Conservation (phyloP, 2,113 vertebrate species). For the Pristiophorus japonicus region DNA sequence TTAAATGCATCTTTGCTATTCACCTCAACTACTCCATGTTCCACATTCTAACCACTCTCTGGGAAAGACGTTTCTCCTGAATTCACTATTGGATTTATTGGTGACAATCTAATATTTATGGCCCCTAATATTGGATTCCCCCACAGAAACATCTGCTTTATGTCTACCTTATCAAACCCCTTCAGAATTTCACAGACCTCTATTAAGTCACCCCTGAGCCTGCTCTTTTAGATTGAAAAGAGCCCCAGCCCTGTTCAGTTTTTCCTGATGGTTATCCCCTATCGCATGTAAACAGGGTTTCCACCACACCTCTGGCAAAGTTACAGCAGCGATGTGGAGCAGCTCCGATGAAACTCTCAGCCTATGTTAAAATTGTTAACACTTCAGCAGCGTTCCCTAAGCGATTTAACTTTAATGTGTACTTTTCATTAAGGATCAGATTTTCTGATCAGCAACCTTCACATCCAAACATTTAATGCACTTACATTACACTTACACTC, state of each 20-base stretch:
- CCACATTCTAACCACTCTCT: not conserved
- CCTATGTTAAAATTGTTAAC: not conserved
- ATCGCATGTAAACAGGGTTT: not conserved
- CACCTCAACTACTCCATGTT: not conserved
- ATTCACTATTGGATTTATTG: not conserved
- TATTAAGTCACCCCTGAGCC: not conserved
- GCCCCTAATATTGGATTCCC: not conserved
- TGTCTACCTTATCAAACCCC: not conserved
- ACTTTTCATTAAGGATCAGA: not conserved
- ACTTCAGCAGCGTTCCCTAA: not conserved
- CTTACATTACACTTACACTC: not conserved
- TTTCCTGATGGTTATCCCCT: not conserved
- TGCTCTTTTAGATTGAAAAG: not conserved
- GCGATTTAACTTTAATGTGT: not conserved
- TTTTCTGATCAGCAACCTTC: slow-evolving; percentile 16
- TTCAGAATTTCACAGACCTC: not conserved
- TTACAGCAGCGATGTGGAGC: not conserved
- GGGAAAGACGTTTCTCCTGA: not conserved
- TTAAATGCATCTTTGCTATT: not conserved
- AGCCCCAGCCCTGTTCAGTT: not conserved
- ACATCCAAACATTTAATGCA: not conserved
- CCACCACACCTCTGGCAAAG: not conserved
- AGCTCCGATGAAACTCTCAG: not conserved
- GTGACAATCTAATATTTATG: not conserved
- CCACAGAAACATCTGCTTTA: not conserved